These are phyloP conservation scores for Morbakka virulenta DNA, from an alignment of 30 jellyfish, hydroid and myxozoan species.

Conservation along the genomic window DNA sequence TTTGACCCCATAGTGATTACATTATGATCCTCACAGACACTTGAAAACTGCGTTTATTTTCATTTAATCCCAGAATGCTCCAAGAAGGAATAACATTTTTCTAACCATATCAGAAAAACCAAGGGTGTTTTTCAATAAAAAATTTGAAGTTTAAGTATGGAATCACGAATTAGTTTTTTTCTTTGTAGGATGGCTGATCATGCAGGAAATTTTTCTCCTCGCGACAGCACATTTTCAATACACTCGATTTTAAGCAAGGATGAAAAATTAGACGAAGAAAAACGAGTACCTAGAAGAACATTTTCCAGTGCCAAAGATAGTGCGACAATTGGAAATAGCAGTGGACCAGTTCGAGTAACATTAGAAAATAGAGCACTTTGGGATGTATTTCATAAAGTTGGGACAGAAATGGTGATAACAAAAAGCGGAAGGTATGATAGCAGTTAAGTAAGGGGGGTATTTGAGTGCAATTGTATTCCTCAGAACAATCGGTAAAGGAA, in stretches of 20 bases:
- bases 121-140: too few species aligned
- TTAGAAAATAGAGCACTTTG: slow-evolving; percentile 73
- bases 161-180: too few species aligned
- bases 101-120: too few species aligned
- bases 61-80: too few species aligned
- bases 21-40: too few species aligned
- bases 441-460: too few species aligned
- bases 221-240: slow-evolving; percentile 51
- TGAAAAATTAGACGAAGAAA: neutral
- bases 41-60: too few species aligned
- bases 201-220: neutral
- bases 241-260: slow-evolving; percentile 40
- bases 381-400: slow-evolving; percentile 75
- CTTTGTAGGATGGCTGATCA: neutral
- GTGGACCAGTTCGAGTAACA: slow-evolving; percentile 48
- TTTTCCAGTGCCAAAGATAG: neutral
- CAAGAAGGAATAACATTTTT: too few species aligned
- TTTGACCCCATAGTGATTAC: too few species aligned
- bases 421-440: slow-evolving; percentile 86
- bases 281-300: neutral
- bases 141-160: too few species aligned
- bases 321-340: neutral
- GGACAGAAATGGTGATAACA: slow-evolving; percentile 91
- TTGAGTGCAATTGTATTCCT: too few species aligned
- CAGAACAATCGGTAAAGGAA: too few species aligned